phyloP scores from a whole-genome alignment of 30 jellyfish, hydroid and myxozoan species.

The Hydractinia echinata region DNA sequence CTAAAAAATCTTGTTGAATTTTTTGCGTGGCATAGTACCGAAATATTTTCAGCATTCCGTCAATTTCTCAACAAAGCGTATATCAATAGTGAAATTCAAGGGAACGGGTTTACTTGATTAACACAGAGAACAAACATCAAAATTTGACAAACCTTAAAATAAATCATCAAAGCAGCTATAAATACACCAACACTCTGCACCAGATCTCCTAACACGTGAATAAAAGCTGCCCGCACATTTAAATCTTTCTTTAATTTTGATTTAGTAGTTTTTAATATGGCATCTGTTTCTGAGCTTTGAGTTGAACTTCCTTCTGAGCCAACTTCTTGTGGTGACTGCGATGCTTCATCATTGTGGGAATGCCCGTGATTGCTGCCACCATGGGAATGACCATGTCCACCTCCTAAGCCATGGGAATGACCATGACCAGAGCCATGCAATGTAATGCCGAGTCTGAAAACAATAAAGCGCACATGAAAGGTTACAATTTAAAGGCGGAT shows the following conservation, averaged over 20 bases:
- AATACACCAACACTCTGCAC: constrained; percentile 94
- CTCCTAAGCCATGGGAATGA: constrained; percentile 49
- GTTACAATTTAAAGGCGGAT: not conserved
- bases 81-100: too few relatives aligned
- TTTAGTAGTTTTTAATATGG: constrained; percentile 22
- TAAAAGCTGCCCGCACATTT: constrained; percentile 93
- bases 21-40: too few relatives aligned
- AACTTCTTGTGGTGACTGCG: constrained; percentile 22
- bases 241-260: constrained; percentile 60
- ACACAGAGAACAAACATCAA: not conserved
- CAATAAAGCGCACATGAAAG: not conserved
- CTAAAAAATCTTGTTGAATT: too few relatives aligned
- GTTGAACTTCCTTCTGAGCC: constrained; percentile 5
- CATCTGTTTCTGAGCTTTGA: constrained; percentile 23
- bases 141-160: constrained; percentile 51
- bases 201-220: constrained; percentile 86
- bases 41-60: too few relatives aligned
- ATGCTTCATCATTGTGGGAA: constrained; percentile 44
- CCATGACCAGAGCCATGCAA: constrained; percentile 74
- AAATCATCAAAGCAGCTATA: constrained; percentile 75
- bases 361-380: constrained; percentile 47
- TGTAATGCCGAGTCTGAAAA: constrained; percentile 62
- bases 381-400: constrained; percentile 72
- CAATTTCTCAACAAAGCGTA: too few relatives aligned
- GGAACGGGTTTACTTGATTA: not conserved